These are phyloP conservation scores for Onychostoma macrolepis DNA, from an alignment of 2,113 vertebrate species.

Conservation along the genomic window DNA sequence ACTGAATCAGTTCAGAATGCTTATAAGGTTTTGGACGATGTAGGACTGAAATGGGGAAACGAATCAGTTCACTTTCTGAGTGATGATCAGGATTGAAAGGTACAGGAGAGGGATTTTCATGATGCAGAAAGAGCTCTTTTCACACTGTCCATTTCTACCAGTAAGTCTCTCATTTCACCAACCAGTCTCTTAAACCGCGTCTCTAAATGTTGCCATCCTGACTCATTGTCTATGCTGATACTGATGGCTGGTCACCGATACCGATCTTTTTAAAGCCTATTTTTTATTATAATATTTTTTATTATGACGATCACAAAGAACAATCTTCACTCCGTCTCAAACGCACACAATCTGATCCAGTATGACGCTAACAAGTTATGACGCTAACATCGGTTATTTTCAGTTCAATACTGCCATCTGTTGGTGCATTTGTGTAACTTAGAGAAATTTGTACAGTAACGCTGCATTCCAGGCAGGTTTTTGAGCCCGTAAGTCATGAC, in stretches of 20 bases:
- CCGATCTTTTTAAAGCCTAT: no score
- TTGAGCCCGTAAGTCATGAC: no score
- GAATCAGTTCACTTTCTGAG: not conserved
- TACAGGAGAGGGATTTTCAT: not conserved
- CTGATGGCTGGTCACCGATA: not conserved
- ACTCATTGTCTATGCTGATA: not conserved
- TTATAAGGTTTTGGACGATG: not conserved
- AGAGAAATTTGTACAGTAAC: not conserved
- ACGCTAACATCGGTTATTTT: no score
- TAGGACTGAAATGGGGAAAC: not conserved
- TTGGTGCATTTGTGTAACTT: not conserved
- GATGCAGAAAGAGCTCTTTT: not conserved
- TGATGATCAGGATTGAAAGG: not conserved
- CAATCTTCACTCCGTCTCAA: not conserved
- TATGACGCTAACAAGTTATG: not conserved
- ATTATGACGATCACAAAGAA: not conserved
- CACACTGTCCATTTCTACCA: not conserved
- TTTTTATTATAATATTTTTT: no score
- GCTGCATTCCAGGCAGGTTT: no score
- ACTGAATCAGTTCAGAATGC: not conserved
- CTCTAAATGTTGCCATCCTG: not conserved
- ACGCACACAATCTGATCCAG: not conserved
- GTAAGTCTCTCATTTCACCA: not conserved
- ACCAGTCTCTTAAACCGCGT: not conserved
- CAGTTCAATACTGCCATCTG: not conserved